Base-by-base conservation (phyloP, 1,140 invertebrate genomes). In the Grapholita molesta region DNA sequence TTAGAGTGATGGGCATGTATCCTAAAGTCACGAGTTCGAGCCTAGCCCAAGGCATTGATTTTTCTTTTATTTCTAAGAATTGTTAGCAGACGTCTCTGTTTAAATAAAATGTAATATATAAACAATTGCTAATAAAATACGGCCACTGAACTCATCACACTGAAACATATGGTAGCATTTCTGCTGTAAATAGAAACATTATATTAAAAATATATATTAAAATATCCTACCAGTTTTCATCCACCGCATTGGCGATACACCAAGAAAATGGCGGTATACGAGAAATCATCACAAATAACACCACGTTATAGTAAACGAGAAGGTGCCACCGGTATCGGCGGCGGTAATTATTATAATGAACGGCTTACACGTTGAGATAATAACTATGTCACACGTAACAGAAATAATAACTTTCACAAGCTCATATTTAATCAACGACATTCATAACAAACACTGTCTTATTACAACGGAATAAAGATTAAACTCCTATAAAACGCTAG, bases 181-280 rank as follows among this genome's bases (percentile, higher is more conserved):
- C n/a, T 30, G n/a, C 25, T 24, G 7, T 25, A 25, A 30, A 28
- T 25, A 23, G 1, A 28, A 53, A 53, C n/a, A n/a, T 57, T 25
- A 0, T 4, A 24, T 23, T 0, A 61, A 30, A 25, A 32, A 9
- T 9, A n/a, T 30, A 7, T 18, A 6, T 15, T 15, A 30, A 61
- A 61, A 66, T 4, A 35, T 65, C 42, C 6, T 84, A 84, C 52
- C 79, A 48, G 42, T 48, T 78, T n/a, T 86, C 74, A 35, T 80
- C 77, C 33, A 35, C 69, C 9, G 42, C 66, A n/a, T 73, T 75
- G 18, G 72, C 70, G 25, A 85, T 85, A 74, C 86, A 87, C 81
- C 83, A 86, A 0, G 82, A 80, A 55, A 89, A 83, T 12, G 85
- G 79, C 6, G 95, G 94, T 91, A 97, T 96, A 61, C 55, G 55